Percentiles rank a stretch among this genome's conserved stretches.
phyloP scores from a whole-genome alignment of 2,113 vertebrate species.

The Vulpes lagopus region DNA sequence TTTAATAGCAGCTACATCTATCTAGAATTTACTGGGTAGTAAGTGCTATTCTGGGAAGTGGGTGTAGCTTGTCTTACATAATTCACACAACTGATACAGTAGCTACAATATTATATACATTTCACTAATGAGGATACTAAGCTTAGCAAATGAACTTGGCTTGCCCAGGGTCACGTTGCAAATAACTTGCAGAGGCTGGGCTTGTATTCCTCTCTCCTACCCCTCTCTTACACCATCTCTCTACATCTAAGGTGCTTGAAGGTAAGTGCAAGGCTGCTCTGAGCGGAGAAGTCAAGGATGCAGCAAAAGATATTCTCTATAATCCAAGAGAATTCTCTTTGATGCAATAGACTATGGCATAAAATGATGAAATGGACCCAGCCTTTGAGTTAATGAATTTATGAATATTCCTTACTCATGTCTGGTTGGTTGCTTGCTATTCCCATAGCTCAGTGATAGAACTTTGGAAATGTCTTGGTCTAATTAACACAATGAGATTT shows the following conservation, averaged over 20 bases:
- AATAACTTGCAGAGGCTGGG: background rate
- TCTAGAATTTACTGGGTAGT: background rate
- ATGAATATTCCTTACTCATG: background rate
- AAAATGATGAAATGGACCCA: background rate
- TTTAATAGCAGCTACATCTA: background rate
- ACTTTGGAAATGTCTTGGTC: constrained; percentile 7
- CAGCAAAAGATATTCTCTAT: background rate
- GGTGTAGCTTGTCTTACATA: background rate
- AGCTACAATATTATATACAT: background rate
- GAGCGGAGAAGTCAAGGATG: background rate
- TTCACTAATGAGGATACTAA: background rate
- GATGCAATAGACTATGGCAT: background rate
- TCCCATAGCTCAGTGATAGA: background rate
- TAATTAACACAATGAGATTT: background rate
- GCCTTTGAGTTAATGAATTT: background rate
- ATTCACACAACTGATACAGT: background rate
- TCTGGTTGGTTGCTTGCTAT: background rate
- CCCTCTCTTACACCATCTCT: background rate
- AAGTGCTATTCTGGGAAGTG: background rate
- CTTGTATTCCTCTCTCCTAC: background rate
- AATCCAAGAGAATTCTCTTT: background rate
- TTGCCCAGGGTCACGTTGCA: background rate
- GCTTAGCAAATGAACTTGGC: background rate
- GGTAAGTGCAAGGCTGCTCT: accelerated
- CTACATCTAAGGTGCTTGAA: background rate